phyloP scores from a whole-genome alignment of 2,888 invertebrate species.

The Octodonta nipae region DNA sequence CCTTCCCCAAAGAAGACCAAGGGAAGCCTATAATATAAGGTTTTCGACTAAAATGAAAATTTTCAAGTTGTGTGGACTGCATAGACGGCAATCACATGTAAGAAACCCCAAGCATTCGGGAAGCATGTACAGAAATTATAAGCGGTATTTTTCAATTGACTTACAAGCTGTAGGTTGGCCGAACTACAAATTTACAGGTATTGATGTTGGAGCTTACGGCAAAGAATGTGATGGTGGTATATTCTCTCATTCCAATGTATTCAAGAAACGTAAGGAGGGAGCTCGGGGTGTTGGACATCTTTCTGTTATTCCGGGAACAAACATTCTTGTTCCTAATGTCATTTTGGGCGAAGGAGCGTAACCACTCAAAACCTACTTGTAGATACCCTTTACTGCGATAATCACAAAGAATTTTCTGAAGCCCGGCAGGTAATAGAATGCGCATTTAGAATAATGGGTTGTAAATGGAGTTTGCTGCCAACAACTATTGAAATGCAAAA shows the following conservation, averaged over 20 bases:
- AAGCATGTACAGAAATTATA: constrained; percentile 10
- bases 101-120: constrained; percentile 8
- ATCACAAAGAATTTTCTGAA: constrained; percentile 10
- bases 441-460: constrained; percentile 9
- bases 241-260: constrained; percentile 10
- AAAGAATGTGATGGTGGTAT: constrained; percentile 13
- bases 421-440: constrained; percentile 10
- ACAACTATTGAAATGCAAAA: constrained; percentile 11
- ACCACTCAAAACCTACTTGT: constrained; percentile 14
- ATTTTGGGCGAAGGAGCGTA: constrained; percentile 15
- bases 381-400: constrained; percentile 9
- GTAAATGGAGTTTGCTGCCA: constrained; percentile 10
- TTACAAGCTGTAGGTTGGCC: constrained; percentile 12
- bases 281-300: constrained; percentile 5
- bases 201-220: constrained; percentile 13
- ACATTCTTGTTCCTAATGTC: constrained; percentile 13
- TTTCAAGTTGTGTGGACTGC: constrained; percentile 8
- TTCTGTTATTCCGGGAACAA: constrained; percentile 11
- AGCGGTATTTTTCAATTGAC: constrained; percentile 11
- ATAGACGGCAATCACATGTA: too few species aligned
- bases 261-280: constrained; percentile 7
- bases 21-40: constrained; percentile 6
- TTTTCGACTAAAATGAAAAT: constrained; percentile 8
- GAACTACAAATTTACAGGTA: constrained; percentile 11
- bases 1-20: constrained; percentile 6